phyloP scores from a whole-genome alignment of 2,113 vertebrate genomes.

The Carollia perspicillata region DNA sequence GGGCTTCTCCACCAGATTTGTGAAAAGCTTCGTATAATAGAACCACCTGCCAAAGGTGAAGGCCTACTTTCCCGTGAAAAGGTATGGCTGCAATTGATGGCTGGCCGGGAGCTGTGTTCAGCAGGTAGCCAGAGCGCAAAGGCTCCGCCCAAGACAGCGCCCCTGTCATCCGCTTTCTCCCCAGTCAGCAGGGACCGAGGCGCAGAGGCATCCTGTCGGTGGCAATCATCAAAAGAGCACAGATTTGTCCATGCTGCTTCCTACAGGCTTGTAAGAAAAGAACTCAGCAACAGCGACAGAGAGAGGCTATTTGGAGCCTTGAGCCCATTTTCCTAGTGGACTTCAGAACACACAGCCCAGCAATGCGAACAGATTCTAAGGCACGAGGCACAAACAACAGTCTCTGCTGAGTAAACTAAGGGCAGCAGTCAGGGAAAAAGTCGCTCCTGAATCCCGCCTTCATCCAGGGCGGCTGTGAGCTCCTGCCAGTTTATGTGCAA shows the following conservation, averaged over 20 bases:
- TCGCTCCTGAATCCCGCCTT: background rate
- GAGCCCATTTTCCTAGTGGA: constrained; percentile 34
- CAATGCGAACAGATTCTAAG: constrained; percentile 35
- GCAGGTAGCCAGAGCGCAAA: background rate
- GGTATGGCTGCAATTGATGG: background rate
- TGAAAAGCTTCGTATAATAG: constrained; percentile 23
- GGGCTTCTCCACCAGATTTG: background rate
- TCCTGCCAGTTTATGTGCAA: background rate
- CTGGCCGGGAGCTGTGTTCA: constrained; percentile 25
- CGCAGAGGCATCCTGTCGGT: background rate
- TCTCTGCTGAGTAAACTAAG: constrained; percentile 22
- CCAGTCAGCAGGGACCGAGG: constrained; percentile 57
- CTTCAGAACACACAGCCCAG: constrained; percentile 38
- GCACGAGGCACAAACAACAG: background rate
- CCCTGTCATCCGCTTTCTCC: constrained; percentile 55
- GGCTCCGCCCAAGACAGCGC: background rate
- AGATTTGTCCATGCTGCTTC: constrained; percentile 37
- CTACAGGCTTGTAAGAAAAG: constrained; percentile 61
- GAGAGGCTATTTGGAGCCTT: constrained; percentile 35
- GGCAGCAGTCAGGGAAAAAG: background rate
- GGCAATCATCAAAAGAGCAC: constrained; percentile 26
- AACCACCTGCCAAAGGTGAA: constrained; percentile 47
- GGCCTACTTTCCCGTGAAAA: constrained; percentile 57
- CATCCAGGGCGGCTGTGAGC: background rate
- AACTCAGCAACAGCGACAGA: constrained; percentile 22